A percentile compares a stretch with the other conserved stretches of the same genome.
phyloP scores from a whole-genome alignment of 1,140 invertebrate genomes.

The Cepaea nemoralis region DNA sequence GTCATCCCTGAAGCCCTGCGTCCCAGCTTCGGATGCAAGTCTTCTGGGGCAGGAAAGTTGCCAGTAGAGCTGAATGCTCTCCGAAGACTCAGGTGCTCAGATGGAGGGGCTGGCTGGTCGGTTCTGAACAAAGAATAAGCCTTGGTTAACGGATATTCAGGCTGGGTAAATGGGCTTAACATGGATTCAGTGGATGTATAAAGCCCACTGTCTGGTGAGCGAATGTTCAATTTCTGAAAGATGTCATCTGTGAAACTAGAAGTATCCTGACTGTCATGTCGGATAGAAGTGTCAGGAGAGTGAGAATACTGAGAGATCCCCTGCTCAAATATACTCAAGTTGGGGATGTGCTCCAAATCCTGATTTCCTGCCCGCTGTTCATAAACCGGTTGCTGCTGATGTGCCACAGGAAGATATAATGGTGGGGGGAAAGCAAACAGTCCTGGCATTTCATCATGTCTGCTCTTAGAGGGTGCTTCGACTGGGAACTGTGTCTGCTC shows the following conservation, averaged over 20 bases:
- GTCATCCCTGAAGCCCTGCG: not conserved
- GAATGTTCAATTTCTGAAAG: not conserved
- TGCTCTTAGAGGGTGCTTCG: not conserved
- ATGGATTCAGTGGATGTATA: not conserved
- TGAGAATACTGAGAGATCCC: not conserved
- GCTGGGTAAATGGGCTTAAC: not conserved
- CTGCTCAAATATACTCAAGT: slow-evolving; percentile 14
- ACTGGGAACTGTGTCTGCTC: not conserved
- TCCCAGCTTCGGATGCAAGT: not conserved
- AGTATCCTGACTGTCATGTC: not conserved
- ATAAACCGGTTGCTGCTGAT: not conserved
- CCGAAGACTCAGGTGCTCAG: not conserved
- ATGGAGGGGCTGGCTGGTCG: not conserved
- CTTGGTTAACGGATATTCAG: not conserved
- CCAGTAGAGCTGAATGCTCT: slow-evolving; percentile 28
- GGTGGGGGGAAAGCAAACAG: not conserved
- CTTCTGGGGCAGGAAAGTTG: not conserved
- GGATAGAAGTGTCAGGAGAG: too few species aligned
- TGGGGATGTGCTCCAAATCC: not conserved
- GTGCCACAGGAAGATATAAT: not conserved
- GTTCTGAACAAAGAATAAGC: not conserved
- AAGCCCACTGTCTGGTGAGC: not conserved
- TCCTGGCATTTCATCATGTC: not conserved
- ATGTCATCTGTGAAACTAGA: not conserved
- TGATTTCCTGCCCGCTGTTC: not conserved